phyloP scores from a whole-genome alignment of 92 coral and sea anemone genomes.

The Porites rus region DNA sequence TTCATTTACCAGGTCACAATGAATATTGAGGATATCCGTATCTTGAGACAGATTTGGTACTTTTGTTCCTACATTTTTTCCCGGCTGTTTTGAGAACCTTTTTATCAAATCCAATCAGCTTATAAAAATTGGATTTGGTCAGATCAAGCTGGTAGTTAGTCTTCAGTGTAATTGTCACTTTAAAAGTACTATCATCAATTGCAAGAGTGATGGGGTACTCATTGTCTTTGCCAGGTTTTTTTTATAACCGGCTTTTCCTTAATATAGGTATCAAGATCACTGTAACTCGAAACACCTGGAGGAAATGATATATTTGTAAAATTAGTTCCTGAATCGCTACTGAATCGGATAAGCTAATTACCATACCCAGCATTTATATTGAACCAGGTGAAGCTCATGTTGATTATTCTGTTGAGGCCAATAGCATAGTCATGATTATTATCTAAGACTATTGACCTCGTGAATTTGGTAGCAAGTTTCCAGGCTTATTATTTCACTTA shows the following conservation, averaged over 20 bases:
- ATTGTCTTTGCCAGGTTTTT: neutral
- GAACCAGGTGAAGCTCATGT: slow-evolving; percentile 3
- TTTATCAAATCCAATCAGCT: slow-evolving; percentile 15
- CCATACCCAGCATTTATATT: neutral
- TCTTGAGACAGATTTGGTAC: slow-evolving; percentile 12
- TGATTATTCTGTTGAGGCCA: slow-evolving; percentile 2
- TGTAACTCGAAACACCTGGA: neutral
- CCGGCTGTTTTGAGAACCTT: neutral
- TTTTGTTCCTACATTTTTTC: neutral
- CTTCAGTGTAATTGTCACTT: neutral
- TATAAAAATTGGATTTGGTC: neutral
- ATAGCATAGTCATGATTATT: neutral
- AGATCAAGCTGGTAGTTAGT: slow-evolving; percentile 8
- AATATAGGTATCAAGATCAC: neutral
- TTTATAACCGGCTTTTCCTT: neutral
- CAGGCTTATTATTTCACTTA: neutral
- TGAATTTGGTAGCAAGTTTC: neutral
- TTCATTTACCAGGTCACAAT: neutral
- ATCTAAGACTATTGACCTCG: neutral
- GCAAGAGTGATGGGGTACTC: neutral
- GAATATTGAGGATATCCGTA: neutral
- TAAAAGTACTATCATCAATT: slow-evolving; percentile 4
- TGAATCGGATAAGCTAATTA: neutral
- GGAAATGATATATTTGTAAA: slow-evolving; percentile 1
- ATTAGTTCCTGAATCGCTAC: neutral